Evolutionary conservation across 1,140 invertebrate species (phyloP), one percentile per base, ranked within the genome.

Genomic region (Cephus cinctus): DNA sequence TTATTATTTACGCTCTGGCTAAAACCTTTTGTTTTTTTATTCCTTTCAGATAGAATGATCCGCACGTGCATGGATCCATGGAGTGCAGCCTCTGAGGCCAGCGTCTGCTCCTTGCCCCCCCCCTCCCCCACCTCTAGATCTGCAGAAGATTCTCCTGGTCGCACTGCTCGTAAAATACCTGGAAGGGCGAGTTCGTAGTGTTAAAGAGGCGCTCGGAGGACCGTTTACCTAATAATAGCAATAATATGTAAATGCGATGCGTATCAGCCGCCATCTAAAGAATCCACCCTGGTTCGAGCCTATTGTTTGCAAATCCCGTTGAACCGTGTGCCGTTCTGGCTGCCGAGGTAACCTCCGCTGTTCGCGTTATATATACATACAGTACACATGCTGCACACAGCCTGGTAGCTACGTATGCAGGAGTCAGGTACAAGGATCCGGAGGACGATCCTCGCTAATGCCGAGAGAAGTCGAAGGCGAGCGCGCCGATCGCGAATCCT

Each of bases 161-260:
- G n/a, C n/a, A n/a, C n/a, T 48, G 60, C 62, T 65, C 65, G 64
- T 70, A 68, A 70, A 70, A 64, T 68, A 68, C 55, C 57, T 61
- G 55, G 60, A 66, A 62, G 67, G 57, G 65, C 57, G 57, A 63
- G 62, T 47, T 56, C 52, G 62, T 65, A 68, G 68, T 69, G 68
- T 69, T 68, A 67, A 70, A 71, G 66, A 70, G 66, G 58, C 65
- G 67, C 65, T 67, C 62, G 62, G 51, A 69, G 65, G 60, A 74
- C 64, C 69, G 67, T 74, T 74, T 71, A 74, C 71, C 69, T 74
- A 74, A 74, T 74, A 74, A 74, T 72, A 74, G 69, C 71, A 74
- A 74, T 74, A 72, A 74, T 74, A 74, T 74, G 71, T 74, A 72
- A 74, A 74, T 74, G 64, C 64, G 71, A 73, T 71, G 67, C 69